These are phyloP conservation scores for Myopa tessellatipennis DNA, from an alignment of 2,888 invertebrate genomes.

Conservation along the genomic window DNA sequence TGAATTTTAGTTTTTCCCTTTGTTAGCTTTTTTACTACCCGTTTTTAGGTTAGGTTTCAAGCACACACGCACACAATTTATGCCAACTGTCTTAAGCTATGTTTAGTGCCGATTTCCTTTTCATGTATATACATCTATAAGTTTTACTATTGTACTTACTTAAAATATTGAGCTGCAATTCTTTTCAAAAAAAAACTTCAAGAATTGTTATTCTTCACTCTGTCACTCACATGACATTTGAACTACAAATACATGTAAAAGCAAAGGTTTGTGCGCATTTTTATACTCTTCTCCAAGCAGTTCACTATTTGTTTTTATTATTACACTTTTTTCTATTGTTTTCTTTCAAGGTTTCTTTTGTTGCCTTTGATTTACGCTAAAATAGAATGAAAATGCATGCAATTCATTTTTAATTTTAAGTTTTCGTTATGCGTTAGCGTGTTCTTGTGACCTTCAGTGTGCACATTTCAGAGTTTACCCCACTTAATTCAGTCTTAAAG, in stretches of 20 bases:
- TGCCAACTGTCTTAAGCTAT: not conserved
- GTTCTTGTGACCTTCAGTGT: no score
- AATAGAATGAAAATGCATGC: not conserved
- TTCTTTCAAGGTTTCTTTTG: not conserved
- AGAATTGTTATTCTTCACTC: no score
- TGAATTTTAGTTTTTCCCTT: not conserved
- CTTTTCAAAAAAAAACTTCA: no score
- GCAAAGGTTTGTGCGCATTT: no score
- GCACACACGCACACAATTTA: not conserved
- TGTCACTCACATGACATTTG: no score
- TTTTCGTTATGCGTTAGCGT: no score
- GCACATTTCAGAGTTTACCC: no score
- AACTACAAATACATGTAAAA: no score
- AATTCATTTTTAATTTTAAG: no score
- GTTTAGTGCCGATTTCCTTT: not conserved
- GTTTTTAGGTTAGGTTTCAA: not conserved
- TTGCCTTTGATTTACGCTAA: constrained; percentile 7
- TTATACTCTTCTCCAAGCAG: no score
- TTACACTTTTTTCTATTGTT: not conserved
- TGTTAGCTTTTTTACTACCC: not conserved
- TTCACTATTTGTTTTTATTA: not conserved
- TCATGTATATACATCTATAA: not conserved
- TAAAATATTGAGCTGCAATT: not conserved
- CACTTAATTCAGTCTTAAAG: no score
- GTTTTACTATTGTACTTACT: not conserved